Evolutionary conservation across 2,797 vertebrate species (phyloP).

Genomic region (Sitta carolinensis): DNA sequence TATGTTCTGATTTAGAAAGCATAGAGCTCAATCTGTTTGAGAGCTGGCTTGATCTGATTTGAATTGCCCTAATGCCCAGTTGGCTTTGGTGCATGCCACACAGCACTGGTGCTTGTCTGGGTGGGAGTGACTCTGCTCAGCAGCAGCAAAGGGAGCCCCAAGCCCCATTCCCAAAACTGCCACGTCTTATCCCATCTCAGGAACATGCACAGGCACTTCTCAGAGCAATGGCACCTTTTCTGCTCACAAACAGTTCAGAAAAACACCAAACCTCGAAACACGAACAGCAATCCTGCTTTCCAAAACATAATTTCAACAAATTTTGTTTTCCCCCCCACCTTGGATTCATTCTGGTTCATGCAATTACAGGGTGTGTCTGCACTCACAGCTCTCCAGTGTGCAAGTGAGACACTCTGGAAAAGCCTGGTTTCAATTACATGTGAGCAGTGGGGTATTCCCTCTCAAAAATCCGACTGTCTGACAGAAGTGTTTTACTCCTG

Average conservation of each 20-base stretch:
- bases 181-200: background rate
- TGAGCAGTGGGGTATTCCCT: background rate
- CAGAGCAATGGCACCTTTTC: background rate
- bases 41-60: background rate
- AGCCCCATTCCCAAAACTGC: background rate
- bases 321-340: background rate
- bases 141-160: background rate
- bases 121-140: background rate
- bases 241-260: background rate
- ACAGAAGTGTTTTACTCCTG: background rate
- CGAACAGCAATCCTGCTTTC: background rate
- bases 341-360: background rate
- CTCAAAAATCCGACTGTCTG: background rate
- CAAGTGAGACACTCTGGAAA: background rate
- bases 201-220: background rate
- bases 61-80: background rate
- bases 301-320: background rate
- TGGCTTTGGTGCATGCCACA: background rate
- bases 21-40: slow-evolving; percentile 32
- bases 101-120: background rate
- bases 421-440: slow-evolving; percentile 9
- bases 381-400: background rate
- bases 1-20: slow-evolving; percentile 9
- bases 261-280: background rate
- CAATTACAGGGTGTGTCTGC: background rate